These are phyloP conservation scores for Cremastinae sp. DNA, from an alignment of 2,888 invertebrate species.

Conservation along the genomic window DNA sequence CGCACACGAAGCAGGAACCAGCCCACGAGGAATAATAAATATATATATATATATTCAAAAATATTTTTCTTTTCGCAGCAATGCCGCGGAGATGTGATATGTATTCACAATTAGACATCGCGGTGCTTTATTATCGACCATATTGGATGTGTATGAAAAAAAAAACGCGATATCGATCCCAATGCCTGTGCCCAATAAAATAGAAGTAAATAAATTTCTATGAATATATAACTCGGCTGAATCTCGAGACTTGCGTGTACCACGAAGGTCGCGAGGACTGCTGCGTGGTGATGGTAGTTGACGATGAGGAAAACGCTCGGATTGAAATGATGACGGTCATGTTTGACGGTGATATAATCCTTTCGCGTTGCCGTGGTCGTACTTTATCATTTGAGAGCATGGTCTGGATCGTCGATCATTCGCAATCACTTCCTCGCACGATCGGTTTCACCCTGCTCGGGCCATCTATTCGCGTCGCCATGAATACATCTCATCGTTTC, in stretches of 20 bases:
- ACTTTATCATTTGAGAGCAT: conserved; percentile 73
- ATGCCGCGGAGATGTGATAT: no score
- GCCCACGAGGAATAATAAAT: not conserved
- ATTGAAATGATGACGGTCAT: conserved; percentile 71
- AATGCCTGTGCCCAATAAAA: no score
- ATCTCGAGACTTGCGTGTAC: conserved; percentile 48
- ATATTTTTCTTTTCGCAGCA: conserved; percentile 1
- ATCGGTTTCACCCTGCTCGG: conserved; percentile 65
- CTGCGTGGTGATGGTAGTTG: no score
- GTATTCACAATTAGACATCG: no score
- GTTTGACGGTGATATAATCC: conserved; percentile 74
- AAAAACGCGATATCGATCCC: no score
- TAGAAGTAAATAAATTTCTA: not conserved
- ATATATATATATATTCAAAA: not conserved
- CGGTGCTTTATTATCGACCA: no score
- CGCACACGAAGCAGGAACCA: not conserved
- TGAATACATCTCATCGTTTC: not conserved
- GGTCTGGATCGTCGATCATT: conserved; percentile 75
- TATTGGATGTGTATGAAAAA: no score
- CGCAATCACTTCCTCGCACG: conserved; percentile 76
- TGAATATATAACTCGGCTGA: conserved; percentile 52
- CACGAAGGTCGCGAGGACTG: no score
- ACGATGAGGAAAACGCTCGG: conserved; percentile 17
- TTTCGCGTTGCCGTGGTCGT: conserved; percentile 72
- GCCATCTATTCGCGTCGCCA: conserved; percentile 2